Conservation (phyloP, 2,797 vertebrate genomes). For the Alosa sapidissima region DNA sequence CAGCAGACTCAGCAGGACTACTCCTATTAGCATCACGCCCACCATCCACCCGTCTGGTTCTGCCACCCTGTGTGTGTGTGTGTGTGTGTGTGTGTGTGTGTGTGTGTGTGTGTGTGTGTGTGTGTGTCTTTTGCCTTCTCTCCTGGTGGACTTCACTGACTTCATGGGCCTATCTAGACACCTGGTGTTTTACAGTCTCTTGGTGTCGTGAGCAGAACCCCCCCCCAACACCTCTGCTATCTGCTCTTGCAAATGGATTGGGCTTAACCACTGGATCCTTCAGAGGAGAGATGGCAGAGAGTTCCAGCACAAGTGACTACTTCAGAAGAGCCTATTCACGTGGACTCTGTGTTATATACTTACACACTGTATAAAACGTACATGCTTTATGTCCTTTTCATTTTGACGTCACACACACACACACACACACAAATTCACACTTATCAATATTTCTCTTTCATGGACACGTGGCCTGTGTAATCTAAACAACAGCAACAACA, state of each 20-base stretch:
- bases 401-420: not conserved
- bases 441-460: not conserved
- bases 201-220: constrained; percentile 70
- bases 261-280: not conserved
- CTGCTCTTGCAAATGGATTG: not conserved
- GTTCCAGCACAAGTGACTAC: not conserved
- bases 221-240: not conserved
- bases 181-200: constrained; percentile 52
- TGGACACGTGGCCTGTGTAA: not conserved
- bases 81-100: not conserved
- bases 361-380: not conserved
- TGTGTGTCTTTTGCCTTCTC: not conserved
- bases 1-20: constrained; percentile 74
- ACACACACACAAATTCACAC: not conserved
- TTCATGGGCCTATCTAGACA: constrained; percentile 47
- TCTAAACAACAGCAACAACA: not conserved
- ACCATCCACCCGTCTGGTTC: not conserved
- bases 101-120: not conserved
- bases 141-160: constrained; percentile 34
- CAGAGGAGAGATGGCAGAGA: not conserved
- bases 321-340: not conserved
- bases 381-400: not conserved
- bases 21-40: constrained; percentile 81
- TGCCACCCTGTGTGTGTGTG: not conserved
- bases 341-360: not conserved